A percentile compares a stretch with the other conserved stretches of the same genome.
phyloP scores from a whole-genome alignment of 2,113 vertebrate genomes.

The Sitta europaea region DNA sequence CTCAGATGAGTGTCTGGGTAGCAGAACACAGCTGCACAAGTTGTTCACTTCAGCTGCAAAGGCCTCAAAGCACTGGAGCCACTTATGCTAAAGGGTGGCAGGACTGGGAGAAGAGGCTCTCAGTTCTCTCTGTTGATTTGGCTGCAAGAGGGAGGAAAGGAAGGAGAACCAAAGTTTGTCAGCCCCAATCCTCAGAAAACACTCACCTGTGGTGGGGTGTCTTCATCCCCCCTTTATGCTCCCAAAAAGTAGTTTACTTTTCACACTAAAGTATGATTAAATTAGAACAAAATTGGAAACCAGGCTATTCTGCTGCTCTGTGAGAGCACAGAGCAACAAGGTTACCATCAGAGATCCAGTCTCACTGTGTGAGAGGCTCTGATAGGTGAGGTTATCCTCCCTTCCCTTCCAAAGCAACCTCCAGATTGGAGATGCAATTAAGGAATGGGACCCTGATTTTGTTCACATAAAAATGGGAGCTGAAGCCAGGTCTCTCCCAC shows the following conservation, averaged over 20 bases:
- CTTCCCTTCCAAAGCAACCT: neutral
- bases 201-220: rapidly evolving
- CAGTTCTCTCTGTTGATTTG: neutral
- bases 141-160: neutral
- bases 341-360: no score
- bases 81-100: neutral
- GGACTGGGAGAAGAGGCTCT: neutral
- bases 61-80: neutral
- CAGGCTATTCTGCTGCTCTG: neutral
- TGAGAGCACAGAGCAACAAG: neutral
- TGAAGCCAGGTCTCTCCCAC: neutral
- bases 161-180: neutral
- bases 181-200: neutral
- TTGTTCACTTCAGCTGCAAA: neutral
- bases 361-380: neutral
- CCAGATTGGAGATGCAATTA: neutral
- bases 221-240: neutral
- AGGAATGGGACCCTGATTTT: neutral
- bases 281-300: neutral
- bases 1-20: neutral
- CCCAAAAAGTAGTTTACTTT: neutral
- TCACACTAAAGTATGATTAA: neutral
- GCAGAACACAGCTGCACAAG: neutral
- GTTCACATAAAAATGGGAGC: neutral
- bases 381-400: neutral